Evolutionary conservation across 2,797 vertebrate genomes (phyloP).

Genomic region (Poliocrania exsul): DNA sequence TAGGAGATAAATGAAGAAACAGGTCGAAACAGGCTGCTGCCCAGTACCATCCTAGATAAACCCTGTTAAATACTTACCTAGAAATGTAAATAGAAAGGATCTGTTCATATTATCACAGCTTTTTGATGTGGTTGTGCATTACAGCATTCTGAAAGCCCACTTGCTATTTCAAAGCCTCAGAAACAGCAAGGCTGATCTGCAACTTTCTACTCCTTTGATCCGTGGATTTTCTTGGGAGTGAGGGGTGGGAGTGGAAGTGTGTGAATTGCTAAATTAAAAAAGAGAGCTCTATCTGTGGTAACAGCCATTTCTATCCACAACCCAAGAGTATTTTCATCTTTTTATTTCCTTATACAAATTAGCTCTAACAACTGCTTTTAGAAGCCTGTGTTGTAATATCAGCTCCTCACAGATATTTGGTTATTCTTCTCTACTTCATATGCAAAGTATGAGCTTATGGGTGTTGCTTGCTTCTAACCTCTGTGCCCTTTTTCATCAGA

Average conservation of each 20-base stretch:
- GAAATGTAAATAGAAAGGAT: neutral
- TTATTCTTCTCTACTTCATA: neutral
- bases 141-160: neutral
- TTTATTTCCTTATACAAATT: neutral
- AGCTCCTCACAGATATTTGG: neutral
- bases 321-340: neutral
- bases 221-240: neutral
- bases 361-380: neutral
- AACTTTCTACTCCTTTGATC: neutral
- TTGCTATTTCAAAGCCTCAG: neutral
- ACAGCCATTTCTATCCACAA: neutral
- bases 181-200: neutral
- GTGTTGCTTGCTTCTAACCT: neutral
- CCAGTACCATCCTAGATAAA: neutral
- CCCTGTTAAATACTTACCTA: neutral
- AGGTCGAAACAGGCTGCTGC: slow-evolving; percentile 13
- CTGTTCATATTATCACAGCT: neutral
- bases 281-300: neutral
- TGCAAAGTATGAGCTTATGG: neutral
- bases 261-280: neutral
- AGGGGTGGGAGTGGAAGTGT: neutral
- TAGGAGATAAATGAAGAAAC: neutral
- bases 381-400: neutral
- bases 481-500: neutral
- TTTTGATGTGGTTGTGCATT: slow-evolving; percentile 24